A percentile compares a stretch with the other conserved stretches of the same genome.
These are phyloP conservation scores for Acanthoscelides obtectus DNA, from an alignment of 2,888 invertebrate species.

Conservation along the genomic window DNA sequence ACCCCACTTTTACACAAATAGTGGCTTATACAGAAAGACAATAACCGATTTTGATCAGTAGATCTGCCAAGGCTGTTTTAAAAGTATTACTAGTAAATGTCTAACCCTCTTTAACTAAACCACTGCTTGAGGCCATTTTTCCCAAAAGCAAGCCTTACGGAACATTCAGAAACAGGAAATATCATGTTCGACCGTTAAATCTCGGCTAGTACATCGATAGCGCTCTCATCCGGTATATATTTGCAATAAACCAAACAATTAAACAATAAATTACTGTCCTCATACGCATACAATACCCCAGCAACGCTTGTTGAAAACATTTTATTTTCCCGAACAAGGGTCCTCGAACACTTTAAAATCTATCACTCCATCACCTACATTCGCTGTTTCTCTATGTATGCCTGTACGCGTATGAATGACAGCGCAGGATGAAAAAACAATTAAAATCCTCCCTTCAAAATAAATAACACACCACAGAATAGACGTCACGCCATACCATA, in stretches of 20 bases:
- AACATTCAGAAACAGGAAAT: no score
- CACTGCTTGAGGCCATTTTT: no score
- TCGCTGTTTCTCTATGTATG: neutral
- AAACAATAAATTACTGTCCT: neutral
- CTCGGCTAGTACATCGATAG: neutral
- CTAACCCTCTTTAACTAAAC: no score
- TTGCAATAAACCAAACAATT: neutral
- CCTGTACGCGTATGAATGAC: neutral
- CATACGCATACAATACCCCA: neutral
- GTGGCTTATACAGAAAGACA: no score
- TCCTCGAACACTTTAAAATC: neutral
- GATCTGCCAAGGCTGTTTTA: no score
- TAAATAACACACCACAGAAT: neutral
- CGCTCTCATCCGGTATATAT: neutral
- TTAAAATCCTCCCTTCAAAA: neutral
- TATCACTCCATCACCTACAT: neutral
- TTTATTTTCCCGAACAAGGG: neutral
- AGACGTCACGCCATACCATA: neutral
- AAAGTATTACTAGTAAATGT: no score
- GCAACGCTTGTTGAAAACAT: neutral
- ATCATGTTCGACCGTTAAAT: neutral
- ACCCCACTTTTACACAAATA: no score
- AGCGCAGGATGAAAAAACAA: neutral
- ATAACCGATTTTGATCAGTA: no score
- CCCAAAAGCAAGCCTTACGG: no score